phyloP scores from a whole-genome alignment of 30 jellyfish, hydroid and myxozoan species.

The Sanderia malayensis region DNA sequence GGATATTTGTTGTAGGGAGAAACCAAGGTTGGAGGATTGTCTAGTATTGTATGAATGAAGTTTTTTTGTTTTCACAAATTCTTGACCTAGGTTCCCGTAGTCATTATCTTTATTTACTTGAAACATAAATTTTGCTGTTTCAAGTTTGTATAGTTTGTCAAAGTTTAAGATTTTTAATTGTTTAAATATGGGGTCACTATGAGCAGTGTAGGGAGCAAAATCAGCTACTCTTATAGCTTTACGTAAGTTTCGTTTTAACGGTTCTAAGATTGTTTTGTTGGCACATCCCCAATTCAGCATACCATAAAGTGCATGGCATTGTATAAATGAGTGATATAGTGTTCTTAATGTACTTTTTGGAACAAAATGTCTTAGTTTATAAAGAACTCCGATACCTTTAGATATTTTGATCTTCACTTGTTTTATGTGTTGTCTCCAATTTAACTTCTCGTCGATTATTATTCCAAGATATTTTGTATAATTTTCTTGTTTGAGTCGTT shows the following conservation, averaged over 20 bases:
- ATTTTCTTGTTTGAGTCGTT: slow-evolving; percentile 17
- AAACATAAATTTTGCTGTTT: slow-evolving; percentile 40
- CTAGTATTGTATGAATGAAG: slow-evolving; percentile 27
- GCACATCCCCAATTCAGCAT: slow-evolving; percentile 50
- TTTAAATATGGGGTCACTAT: slow-evolving; percentile 34
- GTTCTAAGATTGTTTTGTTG: slow-evolving; percentile 29
- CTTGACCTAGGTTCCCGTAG: not conserved
- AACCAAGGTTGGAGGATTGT: slow-evolving; percentile 13
- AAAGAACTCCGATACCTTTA: slow-evolving; percentile 28
- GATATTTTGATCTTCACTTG: slow-evolving; percentile 22
- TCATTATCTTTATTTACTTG: slow-evolving; percentile 20
- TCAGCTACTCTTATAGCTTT: slow-evolving; percentile 39
- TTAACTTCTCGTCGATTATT: slow-evolving; percentile 15
- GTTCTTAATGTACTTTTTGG: not conserved
- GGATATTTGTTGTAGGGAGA: slow-evolving; percentile 28
- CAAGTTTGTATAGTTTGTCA: slow-evolving; percentile 38
- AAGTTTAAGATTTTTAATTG: slow-evolving; percentile 26
- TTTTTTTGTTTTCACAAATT: slow-evolving; percentile 34
- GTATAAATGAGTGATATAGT: slow-evolving; percentile 29
- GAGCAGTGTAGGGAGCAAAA: slow-evolving; percentile 36
- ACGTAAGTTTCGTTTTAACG: slow-evolving; percentile 26
- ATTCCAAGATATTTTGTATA: slow-evolving; percentile 31
- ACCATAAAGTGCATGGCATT: slow-evolving; percentile 31
- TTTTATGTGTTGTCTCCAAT: slow-evolving; percentile 32
- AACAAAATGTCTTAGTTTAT: slow-evolving; percentile 18